Percentiles rank a stretch among this genome's conserved stretches.
phyloP scores from a whole-genome alignment of 1,140 invertebrate genomes.

The Halictus rubicundus region DNA sequence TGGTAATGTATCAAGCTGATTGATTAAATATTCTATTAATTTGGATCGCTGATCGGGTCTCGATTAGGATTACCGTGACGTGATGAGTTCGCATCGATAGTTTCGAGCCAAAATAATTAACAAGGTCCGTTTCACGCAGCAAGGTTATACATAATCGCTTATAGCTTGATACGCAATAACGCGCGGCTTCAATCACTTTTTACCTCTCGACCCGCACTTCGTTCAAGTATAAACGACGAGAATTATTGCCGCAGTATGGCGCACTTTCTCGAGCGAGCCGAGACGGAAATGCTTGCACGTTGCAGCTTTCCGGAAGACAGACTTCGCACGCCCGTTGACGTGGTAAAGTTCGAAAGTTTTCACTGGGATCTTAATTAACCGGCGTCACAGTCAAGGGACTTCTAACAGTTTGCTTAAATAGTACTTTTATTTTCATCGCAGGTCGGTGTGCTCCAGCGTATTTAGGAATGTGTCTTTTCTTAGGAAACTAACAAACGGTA shows the following conservation, averaged over 20 bases:
- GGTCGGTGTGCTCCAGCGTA: too few species aligned
- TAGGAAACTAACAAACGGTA: too few species aligned
- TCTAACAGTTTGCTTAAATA: too few species aligned
- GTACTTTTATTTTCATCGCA: too few species aligned
- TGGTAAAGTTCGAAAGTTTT: too few species aligned
- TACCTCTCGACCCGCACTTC: neutral
- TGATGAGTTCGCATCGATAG: neutral
- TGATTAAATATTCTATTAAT: neutral
- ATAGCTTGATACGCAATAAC: neutral
- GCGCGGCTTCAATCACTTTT: neutral
- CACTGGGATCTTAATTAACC: too few species aligned
- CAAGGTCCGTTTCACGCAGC: neutral
- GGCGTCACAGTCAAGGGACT: too few species aligned
- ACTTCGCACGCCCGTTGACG: neutral
- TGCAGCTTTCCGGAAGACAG: neutral
- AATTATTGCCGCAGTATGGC: neutral
- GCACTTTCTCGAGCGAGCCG: neutral
- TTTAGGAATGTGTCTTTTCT: too few species aligned
- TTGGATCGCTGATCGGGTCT: neutral
- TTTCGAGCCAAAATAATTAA: constrained; percentile 3
- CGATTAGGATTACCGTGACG: neutral
- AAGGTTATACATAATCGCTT: neutral
- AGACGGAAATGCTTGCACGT: constrained; percentile 8
- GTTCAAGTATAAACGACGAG: neutral
- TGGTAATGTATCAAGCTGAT: neutral